Conservation (phyloP, 2,113 vertebrate species). For the Lampris incognitus region DNA sequence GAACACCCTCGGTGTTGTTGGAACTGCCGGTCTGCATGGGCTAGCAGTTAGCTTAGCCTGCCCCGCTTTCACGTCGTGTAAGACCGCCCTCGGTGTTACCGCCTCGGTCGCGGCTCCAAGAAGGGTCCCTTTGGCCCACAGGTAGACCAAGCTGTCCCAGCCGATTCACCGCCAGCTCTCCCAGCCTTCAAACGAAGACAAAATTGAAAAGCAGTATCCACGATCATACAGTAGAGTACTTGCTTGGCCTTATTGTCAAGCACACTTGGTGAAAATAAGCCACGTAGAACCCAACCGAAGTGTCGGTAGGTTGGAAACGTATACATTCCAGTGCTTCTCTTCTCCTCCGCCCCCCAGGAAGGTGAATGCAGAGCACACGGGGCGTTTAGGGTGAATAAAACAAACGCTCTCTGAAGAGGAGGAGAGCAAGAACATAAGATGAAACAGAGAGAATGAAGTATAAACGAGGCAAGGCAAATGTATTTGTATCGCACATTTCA, state of each 20-base stretch:
- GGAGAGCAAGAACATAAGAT: not conserved
- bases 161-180: too few species aligned
- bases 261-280: conserved; percentile 45
- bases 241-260: not conserved
- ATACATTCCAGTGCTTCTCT: not conserved
- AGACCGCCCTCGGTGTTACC: too few species aligned
- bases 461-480: not conserved
- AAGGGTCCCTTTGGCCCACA: too few species aligned
- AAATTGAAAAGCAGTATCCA: too few species aligned
- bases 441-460: not conserved
- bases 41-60: too few species aligned
- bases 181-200: too few species aligned
- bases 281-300: not conserved
- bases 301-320: conserved; percentile 13
- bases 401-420: not conserved
- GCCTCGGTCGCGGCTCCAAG: too few species aligned
- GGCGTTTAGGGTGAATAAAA: conserved; percentile 4
- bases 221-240: not conserved
- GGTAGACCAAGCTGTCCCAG: too few species aligned
- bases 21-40: too few species aligned
- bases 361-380: conserved; percentile 20
- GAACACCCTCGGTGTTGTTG: too few species aligned
- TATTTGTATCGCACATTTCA: too few species aligned
- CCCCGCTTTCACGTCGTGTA: too few species aligned
- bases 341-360: conserved; percentile 9